A percentile compares a stretch with the other conserved stretches of the same genome.
Conservation (phyloP, 2,888 invertebrate genomes). For the Aphidius colemani region DNA sequence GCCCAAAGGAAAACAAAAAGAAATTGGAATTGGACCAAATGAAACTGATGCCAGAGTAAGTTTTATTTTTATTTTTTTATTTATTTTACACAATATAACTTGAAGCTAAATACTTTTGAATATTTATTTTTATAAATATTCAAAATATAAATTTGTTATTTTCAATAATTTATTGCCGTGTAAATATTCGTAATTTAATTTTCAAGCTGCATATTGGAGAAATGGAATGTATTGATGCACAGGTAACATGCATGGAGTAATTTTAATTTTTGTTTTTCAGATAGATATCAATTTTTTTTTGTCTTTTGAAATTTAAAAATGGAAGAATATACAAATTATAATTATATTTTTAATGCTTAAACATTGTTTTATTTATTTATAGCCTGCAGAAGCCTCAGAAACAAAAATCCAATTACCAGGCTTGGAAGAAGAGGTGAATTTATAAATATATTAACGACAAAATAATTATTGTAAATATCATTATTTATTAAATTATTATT, state of each 20-base stretch:
- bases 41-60: constrained; percentile 68
- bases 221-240: constrained; percentile 69
- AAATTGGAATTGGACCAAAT: constrained; percentile 63
- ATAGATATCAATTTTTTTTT: constrained; percentile 18
- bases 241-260: constrained; percentile 62
- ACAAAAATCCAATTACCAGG: constrained; percentile 78
- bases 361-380: constrained; percentile 39
- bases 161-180: background rate
- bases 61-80: constrained; percentile 25
- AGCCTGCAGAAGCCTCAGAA: constrained; percentile 82
- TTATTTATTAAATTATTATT: constrained; percentile 8
- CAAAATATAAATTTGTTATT: background rate
- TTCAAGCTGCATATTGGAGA: constrained; percentile 66
- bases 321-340: constrained; percentile 26
- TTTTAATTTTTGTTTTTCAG: constrained; percentile 7
- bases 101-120: too few species aligned
- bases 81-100: constrained; percentile 47
- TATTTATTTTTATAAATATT: background rate
- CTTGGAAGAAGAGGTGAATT: constrained; percentile 64
- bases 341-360: constrained; percentile 29
- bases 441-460: background rate
- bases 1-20: constrained; percentile 62
- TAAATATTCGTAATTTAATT: constrained; percentile 47
- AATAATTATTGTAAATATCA: constrained; percentile 2
- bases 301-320: background rate